These are phyloP conservation scores for Hesperophylax magnus DNA, from an alignment of 1,140 invertebrate genomes.

Conservation along the genomic window DNA sequence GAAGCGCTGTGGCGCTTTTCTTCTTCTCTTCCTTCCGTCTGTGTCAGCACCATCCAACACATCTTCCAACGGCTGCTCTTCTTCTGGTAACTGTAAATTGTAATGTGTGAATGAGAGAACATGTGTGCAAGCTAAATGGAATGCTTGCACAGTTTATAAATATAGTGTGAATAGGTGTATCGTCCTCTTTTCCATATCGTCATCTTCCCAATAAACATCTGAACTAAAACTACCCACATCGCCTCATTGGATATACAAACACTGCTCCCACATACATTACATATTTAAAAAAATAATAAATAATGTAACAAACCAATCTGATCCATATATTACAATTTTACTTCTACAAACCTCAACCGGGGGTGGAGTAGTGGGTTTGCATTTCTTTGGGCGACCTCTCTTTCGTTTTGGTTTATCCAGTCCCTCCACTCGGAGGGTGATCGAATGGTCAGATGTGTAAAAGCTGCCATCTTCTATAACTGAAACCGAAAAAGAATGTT, in stretches of 20 bases:
- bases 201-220: no score
- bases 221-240: no score
- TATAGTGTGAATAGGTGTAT: no score
- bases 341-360: slow-evolving; percentile 59
- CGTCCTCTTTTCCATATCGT: no score
- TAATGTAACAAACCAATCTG: no score
- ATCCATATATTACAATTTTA: no score
- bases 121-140: no score
- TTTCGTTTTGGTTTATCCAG: slow-evolving; percentile 77
- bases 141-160: no score
- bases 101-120: no score
- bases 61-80: not conserved
- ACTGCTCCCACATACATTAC: no score
- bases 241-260: no score
- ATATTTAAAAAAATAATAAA: no score
- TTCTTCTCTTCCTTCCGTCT: slow-evolving; percentile 73
- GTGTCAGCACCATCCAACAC: slow-evolving; percentile 61
- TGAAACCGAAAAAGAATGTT: slow-evolving; percentile 21
- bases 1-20: slow-evolving; percentile 78
- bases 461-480: slow-evolving; percentile 52
- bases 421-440: slow-evolving; percentile 72
- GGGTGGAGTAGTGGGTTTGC: slow-evolving; percentile 64
- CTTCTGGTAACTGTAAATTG: not conserved
- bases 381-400: slow-evolving; percentile 79
- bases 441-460: slow-evolving; percentile 62